These are phyloP conservation scores for Ericerus pela DNA, from an alignment of 1,140 invertebrate genomes.

Conservation along the genomic window DNA sequence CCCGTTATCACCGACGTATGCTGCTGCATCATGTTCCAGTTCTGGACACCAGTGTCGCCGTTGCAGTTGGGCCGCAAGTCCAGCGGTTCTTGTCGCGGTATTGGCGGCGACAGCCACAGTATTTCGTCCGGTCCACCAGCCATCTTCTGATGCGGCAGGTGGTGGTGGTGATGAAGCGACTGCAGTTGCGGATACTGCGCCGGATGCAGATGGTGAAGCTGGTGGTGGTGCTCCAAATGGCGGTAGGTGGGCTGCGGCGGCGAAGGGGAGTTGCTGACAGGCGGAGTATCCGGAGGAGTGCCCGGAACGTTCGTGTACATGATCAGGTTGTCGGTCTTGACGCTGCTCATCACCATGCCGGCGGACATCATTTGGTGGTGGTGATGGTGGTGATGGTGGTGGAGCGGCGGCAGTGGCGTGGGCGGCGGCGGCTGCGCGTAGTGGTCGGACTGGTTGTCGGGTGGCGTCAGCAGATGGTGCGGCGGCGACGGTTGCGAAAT, in stretches of 20 bases:
- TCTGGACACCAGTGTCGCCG: constrained; percentile 13
- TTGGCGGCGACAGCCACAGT: constrained; percentile 43
- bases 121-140: too few species aligned
- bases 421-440: constrained; percentile 15
- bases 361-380: constrained; percentile 13
- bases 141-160: too few species aligned
- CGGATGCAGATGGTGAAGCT: constrained; percentile 25
- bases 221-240: constrained; percentile 28
- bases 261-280: constrained; percentile 41
- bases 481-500: constrained; percentile 16
- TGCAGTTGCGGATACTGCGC: constrained; percentile 27
- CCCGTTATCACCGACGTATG: constrained; percentile 21
- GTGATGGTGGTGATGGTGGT: constrained; percentile 11
- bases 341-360: constrained; percentile 20
- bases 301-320: constrained; percentile 36
- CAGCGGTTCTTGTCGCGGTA: constrained; percentile 49
- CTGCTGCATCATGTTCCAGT: constrained; percentile 19
- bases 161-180: constrained; percentile 21
- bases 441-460: constrained; percentile 16
- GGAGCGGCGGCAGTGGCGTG: constrained; percentile 4
- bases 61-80: constrained; percentile 58
- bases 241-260: constrained; percentile 29
- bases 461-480: constrained; percentile 21
- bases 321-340: constrained; percentile 14
- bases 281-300: constrained; percentile 63